phyloP scores from a whole-genome alignment of 2,888 invertebrate genomes.

The Eupithecia insigniata region DNA sequence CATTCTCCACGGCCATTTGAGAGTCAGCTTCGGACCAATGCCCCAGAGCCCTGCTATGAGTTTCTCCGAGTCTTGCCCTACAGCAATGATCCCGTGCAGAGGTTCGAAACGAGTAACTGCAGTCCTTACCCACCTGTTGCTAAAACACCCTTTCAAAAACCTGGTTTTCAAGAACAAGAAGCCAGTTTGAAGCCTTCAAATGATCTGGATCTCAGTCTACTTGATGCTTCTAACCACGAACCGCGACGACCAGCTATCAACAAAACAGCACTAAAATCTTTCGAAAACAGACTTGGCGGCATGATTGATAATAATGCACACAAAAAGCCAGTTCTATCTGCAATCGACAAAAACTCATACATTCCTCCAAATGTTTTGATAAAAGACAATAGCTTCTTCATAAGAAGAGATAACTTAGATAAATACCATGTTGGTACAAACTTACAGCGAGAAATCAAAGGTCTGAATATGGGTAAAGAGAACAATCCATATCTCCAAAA shows the following conservation, averaged over 20 bases:
- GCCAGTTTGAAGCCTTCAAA: conserved; percentile 62
- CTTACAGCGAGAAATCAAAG: conserved; percentile 55
- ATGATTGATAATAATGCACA: neutral
- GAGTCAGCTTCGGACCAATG: conserved; percentile 49
- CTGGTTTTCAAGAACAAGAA: conserved; percentile 39
- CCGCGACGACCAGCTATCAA: conserved; percentile 48
- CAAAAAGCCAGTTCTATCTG: conserved; percentile 44
- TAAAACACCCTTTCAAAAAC: conserved; percentile 52
- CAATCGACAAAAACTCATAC: conserved; percentile 53
- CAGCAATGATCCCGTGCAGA: conserved; percentile 65
- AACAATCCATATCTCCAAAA: conserved; percentile 61
- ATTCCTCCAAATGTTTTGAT: conserved; percentile 55
- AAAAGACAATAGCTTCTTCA: conserved; percentile 69
- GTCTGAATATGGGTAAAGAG: conserved; percentile 63
- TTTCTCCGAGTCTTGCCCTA: conserved; percentile 56
- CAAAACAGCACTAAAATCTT: conserved; percentile 45
- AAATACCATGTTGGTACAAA: conserved; percentile 50
- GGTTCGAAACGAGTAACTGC: conserved; percentile 68
- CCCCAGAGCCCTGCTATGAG: conserved; percentile 50
- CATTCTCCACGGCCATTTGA: conserved; percentile 76
- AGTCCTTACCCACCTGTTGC: conserved; percentile 67
- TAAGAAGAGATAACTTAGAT: conserved; percentile 63
- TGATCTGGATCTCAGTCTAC: conserved; percentile 73
- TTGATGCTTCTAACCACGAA: conserved; percentile 61
- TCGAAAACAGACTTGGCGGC: conserved; percentile 30